Base-by-base conservation (phyloP, 37 sponge, comb jelly and placozoan species). In the Aplysina aerophoba region DNA sequence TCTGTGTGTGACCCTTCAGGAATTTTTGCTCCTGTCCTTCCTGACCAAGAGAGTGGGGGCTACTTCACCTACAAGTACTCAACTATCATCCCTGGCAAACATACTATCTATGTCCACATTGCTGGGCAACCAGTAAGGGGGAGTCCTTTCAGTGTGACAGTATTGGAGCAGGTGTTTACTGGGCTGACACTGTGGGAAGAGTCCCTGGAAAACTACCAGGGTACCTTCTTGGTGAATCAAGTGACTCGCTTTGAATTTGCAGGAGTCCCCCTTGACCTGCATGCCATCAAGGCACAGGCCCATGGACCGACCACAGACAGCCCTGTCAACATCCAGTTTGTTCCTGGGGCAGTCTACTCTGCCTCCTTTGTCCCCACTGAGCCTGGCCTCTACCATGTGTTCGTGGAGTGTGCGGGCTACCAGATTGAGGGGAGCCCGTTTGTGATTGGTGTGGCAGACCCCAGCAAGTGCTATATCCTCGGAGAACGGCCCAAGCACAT, bases 221-320 rank as follows among this genome's bases (percentile, higher is more conserved):
- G 82, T n/a, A 69, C 87, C 16, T 89, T 82, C 57, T 59, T 85
- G 13, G 87, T 89, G 36, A 83, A 85, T 44, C 92, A 95, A 80
- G 79, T 67, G 31, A 86, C 91, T 19, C 72, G 74, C 27, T 88
- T 95, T 62, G 67, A 77, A 14, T 83, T 95, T 22, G 35, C 55
- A 28, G 92, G 92, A 13, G 81, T 86, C 6, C 83, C 83, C 8
- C 37, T 72, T 58, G 81, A 80, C 17, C 87, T 74, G 4, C 83
- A 93, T 8, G 63, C 75, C 15, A 34, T 95, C 0, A 24, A 30
- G 28, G 83, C 83, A 13, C 59, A 85, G 34, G 92, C 90, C 0
- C 90, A 91, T 35, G 95, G 95, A n/a, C 95, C 95, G 17, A 61
- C 74, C 20, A 87, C 87, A 12, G 95, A 95, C 36, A 38, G 58